phyloP scores from a whole-genome alignment of 2,888 invertebrate genomes.

The Lasioglossum vierecki region DNA sequence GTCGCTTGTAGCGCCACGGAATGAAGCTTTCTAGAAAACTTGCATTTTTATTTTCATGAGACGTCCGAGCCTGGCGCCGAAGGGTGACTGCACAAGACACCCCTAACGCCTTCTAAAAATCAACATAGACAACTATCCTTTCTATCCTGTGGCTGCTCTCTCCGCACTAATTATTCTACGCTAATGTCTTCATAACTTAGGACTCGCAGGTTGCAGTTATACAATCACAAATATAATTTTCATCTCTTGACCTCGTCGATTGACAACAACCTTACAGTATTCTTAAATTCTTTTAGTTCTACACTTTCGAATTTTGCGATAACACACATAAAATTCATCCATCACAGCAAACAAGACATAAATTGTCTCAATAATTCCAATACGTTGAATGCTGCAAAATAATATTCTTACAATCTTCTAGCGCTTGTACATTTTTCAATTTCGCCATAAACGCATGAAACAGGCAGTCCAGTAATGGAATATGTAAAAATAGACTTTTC shows the following conservation, averaged over 20 bases:
- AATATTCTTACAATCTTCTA: background rate
- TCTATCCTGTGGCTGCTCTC: background rate
- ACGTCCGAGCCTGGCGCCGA: background rate
- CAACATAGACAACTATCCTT: background rate
- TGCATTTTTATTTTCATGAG: slow-evolving; percentile 23
- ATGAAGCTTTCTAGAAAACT: slow-evolving; percentile 13
- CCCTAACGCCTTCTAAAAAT: background rate
- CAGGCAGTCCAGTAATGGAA: background rate
- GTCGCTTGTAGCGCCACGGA: slow-evolving; percentile 31
- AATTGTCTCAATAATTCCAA: background rate
- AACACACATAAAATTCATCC: background rate
- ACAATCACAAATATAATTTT: background rate
- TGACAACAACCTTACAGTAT: background rate
- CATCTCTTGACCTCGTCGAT: background rate
- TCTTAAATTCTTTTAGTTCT: background rate
- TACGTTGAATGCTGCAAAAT: background rate
- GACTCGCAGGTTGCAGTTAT: background rate
- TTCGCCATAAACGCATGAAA: background rate
- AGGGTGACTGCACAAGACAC: background rate
- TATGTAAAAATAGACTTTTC: background rate
- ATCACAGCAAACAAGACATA: background rate
- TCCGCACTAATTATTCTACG: background rate
- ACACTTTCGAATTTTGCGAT: background rate
- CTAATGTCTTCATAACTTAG: background rate
- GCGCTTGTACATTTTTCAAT: background rate